These are phyloP conservation scores for Drosophila gunungcola DNA, from an alignment of 1,140 invertebrate species.

Conservation along the genomic window DNA sequence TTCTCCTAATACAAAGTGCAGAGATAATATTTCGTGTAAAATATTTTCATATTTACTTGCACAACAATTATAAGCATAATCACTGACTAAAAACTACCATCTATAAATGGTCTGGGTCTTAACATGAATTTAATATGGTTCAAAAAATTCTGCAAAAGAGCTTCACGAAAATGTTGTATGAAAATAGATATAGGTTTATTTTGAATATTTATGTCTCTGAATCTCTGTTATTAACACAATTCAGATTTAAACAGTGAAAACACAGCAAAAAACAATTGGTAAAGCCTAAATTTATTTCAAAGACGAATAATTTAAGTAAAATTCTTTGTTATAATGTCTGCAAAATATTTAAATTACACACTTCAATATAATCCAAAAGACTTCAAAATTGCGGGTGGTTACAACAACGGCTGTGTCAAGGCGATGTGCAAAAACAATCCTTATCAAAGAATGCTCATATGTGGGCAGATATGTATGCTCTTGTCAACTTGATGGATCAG, in stretches of 20 bases:
- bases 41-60: slow-evolving; percentile 71
- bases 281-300: too few relatives aligned
- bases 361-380: not conserved
- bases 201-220: too few relatives aligned
- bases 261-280: too few relatives aligned
- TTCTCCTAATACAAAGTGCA: slow-evolving; percentile 33
- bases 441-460: slow-evolving; percentile 39
- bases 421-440: slow-evolving; percentile 7
- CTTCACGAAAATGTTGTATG: too few relatives aligned
- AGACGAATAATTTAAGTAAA: too few relatives aligned
- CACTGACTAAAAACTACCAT: not conserved
- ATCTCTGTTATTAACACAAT: too few relatives aligned
- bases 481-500: slow-evolving; percentile 38
- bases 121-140: too few relatives aligned
- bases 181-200: too few relatives aligned
- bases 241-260: too few relatives aligned
- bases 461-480: slow-evolving; percentile 34
- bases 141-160: too few relatives aligned
- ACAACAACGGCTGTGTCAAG: slow-evolving; percentile 30
- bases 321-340: too few relatives aligned
- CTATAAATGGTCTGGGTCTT: not conserved
- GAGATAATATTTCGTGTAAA: slow-evolving; percentile 66
- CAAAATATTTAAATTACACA: not conserved
- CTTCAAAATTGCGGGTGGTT: slow-evolving; percentile 22
- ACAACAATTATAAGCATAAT: slow-evolving; percentile 39